Base-by-base conservation (phyloP, 1,140 invertebrate species). In the Camponotus floridanus region DNA sequence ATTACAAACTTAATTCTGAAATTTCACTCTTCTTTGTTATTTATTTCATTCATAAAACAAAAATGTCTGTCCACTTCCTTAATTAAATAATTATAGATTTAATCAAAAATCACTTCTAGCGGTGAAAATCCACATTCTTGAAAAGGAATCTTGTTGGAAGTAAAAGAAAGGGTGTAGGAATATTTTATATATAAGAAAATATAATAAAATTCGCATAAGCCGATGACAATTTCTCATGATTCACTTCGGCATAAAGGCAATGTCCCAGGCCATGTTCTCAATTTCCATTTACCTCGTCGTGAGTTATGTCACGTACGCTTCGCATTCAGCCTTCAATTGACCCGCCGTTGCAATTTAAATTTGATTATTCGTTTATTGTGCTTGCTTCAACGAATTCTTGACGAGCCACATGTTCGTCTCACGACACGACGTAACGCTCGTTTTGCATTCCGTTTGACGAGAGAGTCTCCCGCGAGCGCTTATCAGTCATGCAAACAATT, bases 401-500 rank as follows among this genome's bases (percentile, higher is more conserved):
- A 78, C 76, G 13, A 33, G 26, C 9, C 36, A 3, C 57, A 13
- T 59, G 51, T 51, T 3, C 18, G 26, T 7, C 13, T 39, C 36
- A 26, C 31, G 36, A 39, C 18, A 26, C 11, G 31, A 15, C 1
- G 21, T 21, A 26, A 64, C 6, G 9, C 4, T 55, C 3, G 31
- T 79, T 51, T 67, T 18, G 31, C 45, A 3, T 51, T 39, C 0
- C 13, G 33, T 48, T 65, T 45, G 18, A 42, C 57, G 18, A 45
- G 11, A 45, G 18, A 48, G 9, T 33, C 26, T 45, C 33, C 21
- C 13, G 26, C 11, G n/a, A 67, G 7, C 8, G 33, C 64, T 70
- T 80, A 80, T 80, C 33, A 80, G 33, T 80, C 45, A 18, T 68
- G 45, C 65, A 80, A 80, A 55, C 45, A 70, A 31, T n/a, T 51